These are phyloP conservation scores for Notarius lentiginosus DNA, from an alignment of 2,113 vertebrate species.

Conservation along the genomic window DNA sequence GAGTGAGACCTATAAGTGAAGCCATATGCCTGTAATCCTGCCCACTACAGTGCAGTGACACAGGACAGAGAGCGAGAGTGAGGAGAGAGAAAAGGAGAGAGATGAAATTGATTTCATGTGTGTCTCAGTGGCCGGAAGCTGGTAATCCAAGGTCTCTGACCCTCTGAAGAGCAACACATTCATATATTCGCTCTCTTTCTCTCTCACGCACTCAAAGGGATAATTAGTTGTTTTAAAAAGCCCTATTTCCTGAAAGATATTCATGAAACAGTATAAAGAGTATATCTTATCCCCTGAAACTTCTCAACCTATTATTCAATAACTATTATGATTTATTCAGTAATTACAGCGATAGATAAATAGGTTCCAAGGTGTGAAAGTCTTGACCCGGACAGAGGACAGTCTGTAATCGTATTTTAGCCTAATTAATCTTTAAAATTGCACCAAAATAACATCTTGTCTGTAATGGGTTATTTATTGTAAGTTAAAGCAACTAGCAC, in stretches of 20 bases:
- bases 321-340: neutral
- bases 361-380: neutral
- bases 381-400: neutral
- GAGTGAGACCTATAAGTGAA: conserved; percentile 69
- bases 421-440: neutral
- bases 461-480: neutral
- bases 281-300: neutral
- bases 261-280: neutral
- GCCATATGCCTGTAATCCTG: conserved; percentile 71
- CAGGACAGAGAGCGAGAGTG: conserved; percentile 43
- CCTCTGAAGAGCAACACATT: conserved; percentile 38
- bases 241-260: neutral
- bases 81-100: conserved; percentile 37
- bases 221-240: neutral
- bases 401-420: neutral
- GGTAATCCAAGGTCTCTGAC: conserved; percentile 56
- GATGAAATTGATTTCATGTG: conserved; percentile 62
- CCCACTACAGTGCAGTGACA: conserved; percentile 47
- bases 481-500: neutral
- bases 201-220: neutral
- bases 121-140: conserved; percentile 51
- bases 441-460: neutral
- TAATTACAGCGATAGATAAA: neutral
- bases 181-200: too few species aligned
- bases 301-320: neutral